Percentiles rank a stretch among this genome's conserved stretches.
These are phyloP conservation scores for Apodemus speciosus DNA, from an alignment of 2,113 vertebrate species.

Conservation along the genomic window DNA sequence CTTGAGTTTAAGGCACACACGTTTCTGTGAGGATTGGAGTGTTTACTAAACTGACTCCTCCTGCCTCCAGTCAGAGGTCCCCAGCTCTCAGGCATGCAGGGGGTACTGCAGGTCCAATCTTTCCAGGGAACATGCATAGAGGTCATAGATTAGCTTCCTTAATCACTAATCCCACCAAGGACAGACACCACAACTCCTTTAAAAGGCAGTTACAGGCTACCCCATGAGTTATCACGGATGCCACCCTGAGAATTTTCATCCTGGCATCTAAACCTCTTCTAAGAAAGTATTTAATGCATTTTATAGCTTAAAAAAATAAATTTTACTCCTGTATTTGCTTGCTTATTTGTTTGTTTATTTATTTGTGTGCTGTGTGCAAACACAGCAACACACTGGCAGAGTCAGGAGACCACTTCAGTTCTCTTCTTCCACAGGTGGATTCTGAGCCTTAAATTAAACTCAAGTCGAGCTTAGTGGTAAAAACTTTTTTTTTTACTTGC, in stretches of 20 bases:
- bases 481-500: too few species aligned
- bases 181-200: not conserved
- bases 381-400: not conserved
- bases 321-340: not conserved
- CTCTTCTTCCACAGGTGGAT: not conserved
- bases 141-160: not conserved
- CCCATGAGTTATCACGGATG: not conserved
- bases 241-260: not conserved
- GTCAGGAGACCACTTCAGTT: too few species aligned
- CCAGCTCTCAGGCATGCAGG: not conserved
- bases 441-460: not conserved
- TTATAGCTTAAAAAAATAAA: too few species aligned
- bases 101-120: not conserved
- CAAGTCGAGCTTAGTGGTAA: not conserved
- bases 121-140: not conserved
- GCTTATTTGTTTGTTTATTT: not conserved
- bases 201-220: not conserved
- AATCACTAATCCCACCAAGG: not conserved
- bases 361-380: not conserved
- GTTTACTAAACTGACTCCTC: not conserved
- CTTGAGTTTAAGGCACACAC: conserved; percentile 12
- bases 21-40: not conserved
- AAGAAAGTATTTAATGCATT: conserved; percentile 13
- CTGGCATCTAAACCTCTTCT: conserved; percentile 11
- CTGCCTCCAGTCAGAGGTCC: not conserved